Conservation (phyloP, 2,888 invertebrate species). For the Brachyopa scutellaris region DNA sequence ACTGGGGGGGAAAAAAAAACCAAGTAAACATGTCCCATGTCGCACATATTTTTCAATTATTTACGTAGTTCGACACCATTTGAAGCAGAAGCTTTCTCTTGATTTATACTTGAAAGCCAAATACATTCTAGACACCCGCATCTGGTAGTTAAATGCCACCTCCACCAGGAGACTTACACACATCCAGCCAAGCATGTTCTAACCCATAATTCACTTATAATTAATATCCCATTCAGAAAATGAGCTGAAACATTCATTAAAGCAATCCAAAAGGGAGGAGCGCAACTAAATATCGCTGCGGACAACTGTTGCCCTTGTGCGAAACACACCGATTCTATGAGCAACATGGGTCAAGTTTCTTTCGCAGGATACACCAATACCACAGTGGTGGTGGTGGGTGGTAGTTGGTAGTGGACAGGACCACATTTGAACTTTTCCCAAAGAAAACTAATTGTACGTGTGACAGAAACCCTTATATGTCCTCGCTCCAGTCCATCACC, state of each 20-base stretch:
- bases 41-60: constrained; percentile 18
- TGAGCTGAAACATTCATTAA: constrained; percentile 69
- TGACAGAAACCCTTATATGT: constrained; percentile 62
- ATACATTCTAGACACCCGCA: too few species aligned
- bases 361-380: constrained; percentile 6
- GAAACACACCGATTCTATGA: constrained; percentile 41
- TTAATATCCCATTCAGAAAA: constrained; percentile 70
- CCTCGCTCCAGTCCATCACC: constrained; percentile 22
- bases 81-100: constrained; percentile 3
- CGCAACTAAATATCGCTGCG: constrained; percentile 3
- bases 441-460: constrained; percentile 70
- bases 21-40: neutral
- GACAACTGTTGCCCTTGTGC: constrained; percentile 62
- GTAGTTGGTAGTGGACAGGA: too few species aligned
- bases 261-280: constrained; percentile 16
- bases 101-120: constrained; percentile 45
- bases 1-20: too few species aligned
- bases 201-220: constrained; percentile 69
- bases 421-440: constrained; percentile 49
- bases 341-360: constrained; percentile 35
- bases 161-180: neutral
- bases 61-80: constrained; percentile 6
- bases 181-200: constrained; percentile 8
- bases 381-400: too few species aligned
- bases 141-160: neutral